Conservation (phyloP, 2,888 invertebrate genomes). For the Chymomyza caudatula region DNA sequence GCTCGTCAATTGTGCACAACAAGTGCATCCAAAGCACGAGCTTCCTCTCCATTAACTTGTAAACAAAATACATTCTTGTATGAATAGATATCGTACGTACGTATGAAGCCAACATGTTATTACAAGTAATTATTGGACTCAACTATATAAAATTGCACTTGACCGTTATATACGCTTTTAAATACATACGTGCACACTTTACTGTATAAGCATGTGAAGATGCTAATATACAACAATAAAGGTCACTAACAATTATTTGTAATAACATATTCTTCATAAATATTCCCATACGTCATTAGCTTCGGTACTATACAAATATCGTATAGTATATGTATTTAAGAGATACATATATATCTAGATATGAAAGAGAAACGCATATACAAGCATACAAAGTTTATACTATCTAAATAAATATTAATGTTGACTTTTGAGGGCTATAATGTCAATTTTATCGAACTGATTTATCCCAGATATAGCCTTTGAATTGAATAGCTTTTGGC, state of each 20-base stretch:
- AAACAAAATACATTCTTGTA: not conserved
- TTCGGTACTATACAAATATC: not conserved
- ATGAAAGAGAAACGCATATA: not conserved
- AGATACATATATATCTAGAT: no score
- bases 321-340: not conserved
- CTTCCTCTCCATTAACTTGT: not conserved
- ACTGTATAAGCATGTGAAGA: not conserved
- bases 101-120: not conserved
- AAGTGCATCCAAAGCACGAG: not conserved
- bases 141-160: not conserved
- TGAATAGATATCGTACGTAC: not conserved
- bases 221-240: not conserved
- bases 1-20: slow-evolving; percentile 5
- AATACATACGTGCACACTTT: not conserved
- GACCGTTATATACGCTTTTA: not conserved
- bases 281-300: not conserved
- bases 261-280: not conserved
- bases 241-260: not conserved
- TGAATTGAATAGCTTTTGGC: not conserved
- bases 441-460: not conserved
- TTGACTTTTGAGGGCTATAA: not conserved
- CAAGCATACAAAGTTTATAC: not conserved
- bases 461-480: not conserved
- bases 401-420: not conserved
- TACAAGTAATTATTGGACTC: not conserved